These are phyloP conservation scores for Antrozous pallidus DNA, from an alignment of 2,797 vertebrate species.

Conservation along the genomic window DNA sequence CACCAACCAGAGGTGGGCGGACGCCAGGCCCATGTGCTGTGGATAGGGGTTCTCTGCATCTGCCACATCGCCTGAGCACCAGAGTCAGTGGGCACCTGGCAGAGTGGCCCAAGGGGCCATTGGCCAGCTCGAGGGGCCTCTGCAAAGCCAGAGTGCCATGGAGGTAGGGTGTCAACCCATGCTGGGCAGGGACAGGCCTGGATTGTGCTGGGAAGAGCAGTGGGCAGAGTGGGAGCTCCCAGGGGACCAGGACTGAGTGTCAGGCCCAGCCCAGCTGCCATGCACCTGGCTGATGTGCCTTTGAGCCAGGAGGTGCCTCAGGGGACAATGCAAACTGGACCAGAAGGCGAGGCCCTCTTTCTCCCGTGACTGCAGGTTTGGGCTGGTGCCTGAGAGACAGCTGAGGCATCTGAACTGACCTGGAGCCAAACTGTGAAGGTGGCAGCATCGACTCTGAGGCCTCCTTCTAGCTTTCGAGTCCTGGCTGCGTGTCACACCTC, in stretches of 20 bases:
- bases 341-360: neutral
- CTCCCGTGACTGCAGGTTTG: neutral
- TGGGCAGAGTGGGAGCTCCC: neutral
- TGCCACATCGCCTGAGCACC: neutral
- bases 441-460: neutral
- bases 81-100: neutral
- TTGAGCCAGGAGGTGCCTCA: neutral
- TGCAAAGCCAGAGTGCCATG: neutral
- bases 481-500: neutral
- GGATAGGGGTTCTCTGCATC: neutral
- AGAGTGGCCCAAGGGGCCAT: neutral
- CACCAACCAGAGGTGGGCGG: neutral
- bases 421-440: neutral
- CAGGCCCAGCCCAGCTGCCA: neutral
- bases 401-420: neutral
- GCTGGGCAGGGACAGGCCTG: accelerated
- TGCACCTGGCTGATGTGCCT: accelerated
- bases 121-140: neutral
- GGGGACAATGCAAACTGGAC: neutral
- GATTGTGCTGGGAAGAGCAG: too few species aligned
- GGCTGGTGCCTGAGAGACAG: neutral
- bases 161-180: accelerated
- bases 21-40: accelerated
- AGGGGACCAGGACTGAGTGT: neutral
- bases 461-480: neutral